Percentiles rank a stretch among this genome's conserved stretches.
Evolutionary conservation across 2,113 vertebrate species (phyloP).

Genomic region (Canis aureus): DNA sequence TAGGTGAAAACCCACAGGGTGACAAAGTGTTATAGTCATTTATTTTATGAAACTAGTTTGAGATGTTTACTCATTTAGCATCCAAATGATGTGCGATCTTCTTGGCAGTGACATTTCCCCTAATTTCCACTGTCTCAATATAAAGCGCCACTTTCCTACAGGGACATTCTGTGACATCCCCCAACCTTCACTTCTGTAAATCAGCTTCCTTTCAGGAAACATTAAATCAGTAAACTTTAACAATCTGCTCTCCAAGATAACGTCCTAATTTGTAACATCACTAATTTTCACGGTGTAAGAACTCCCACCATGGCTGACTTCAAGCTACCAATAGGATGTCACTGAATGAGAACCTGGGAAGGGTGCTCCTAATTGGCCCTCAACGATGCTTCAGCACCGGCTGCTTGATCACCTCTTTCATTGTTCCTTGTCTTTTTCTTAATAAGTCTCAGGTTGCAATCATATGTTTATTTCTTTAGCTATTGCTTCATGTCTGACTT

Average conservation of each 20-base stretch:
- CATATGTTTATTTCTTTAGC: not conserved
- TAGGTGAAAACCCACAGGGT: not conserved
- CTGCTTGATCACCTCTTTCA: not conserved
- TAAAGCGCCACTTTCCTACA: not conserved
- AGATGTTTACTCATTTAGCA: not conserved
- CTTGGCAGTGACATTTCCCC: not conserved
- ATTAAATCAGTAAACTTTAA: not conserved
- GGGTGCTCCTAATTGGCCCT: not conserved
- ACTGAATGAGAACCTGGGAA: not conserved
- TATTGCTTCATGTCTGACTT: not conserved
- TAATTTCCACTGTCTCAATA: not conserved
- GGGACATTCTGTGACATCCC: not conserved
- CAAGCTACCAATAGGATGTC: not conserved
- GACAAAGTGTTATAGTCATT: not conserved
- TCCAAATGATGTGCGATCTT: not conserved
- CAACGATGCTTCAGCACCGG: not conserved
- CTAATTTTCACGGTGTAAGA: not conserved
- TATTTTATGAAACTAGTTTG: conserved; percentile 39
- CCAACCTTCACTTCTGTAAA: not conserved
- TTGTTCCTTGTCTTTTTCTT: not conserved
- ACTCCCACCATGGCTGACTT: not conserved
- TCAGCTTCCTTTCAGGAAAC: not conserved
- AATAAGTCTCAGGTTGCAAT: not conserved
- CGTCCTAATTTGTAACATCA: not conserved
- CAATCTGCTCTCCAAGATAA: not conserved